Evolutionary conservation across 2,888 invertebrate genomes (phyloP).

Genomic region (Acronicta leporina): DNA sequence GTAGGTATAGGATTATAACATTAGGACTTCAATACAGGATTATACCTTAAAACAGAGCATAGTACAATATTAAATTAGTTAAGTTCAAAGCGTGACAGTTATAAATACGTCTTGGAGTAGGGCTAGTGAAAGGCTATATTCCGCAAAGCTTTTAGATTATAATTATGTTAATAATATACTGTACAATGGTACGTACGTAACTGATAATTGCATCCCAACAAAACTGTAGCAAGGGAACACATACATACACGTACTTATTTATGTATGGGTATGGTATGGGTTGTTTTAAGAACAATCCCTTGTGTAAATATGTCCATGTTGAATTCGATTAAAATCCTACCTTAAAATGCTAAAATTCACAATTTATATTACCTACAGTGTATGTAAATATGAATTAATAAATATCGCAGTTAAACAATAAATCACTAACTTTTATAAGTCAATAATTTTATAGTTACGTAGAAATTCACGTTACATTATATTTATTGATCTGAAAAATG

Average conservation of each 20-base stretch:
- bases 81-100: conserved; percentile 28
- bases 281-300: background rate
- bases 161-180: conserved; percentile 19
- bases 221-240: conserved; percentile 4
- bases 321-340: background rate
- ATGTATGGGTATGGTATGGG: background rate
- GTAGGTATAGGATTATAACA: conserved; percentile 36
- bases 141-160: conserved; percentile 23
- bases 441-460: conserved; percentile 3
- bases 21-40: conserved; percentile 31
- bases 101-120: conserved; percentile 11
- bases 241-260: background rate
- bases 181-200: conserved; percentile 4
- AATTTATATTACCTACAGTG: conserved; percentile 4
- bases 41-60: conserved; percentile 48
- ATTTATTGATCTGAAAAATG: conserved; percentile 34
- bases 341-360: conserved; percentile 13
- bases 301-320: background rate
- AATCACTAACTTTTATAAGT: conserved; percentile 21
- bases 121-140: conserved; percentile 5
- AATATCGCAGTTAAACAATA: conserved; percentile 17
- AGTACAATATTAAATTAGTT: conserved; percentile 14
- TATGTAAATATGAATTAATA: background rate
- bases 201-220: conserved; percentile 5
- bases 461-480: conserved; percentile 15